These are phyloP conservation scores for Sepioteuthis lessoniana DNA, from an alignment of 2,888 invertebrate genomes.

Conservation along the genomic window DNA sequence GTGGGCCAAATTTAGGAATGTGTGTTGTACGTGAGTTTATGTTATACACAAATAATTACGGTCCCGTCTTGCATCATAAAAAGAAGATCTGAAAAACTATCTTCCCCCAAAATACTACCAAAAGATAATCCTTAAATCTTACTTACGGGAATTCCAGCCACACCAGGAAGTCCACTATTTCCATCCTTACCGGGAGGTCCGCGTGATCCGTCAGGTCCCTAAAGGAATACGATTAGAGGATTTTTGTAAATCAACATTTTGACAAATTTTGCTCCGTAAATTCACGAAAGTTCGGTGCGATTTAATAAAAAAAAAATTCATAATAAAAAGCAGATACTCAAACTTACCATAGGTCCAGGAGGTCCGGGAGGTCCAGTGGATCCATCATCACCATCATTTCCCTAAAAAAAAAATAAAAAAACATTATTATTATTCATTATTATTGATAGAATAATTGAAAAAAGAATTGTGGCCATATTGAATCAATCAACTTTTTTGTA, in stretches of 20 bases:
- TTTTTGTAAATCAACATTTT: not conserved
- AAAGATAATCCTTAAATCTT: not conserved
- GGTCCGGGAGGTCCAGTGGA: slow-evolving; percentile 83
- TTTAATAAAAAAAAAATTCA: too few species aligned
- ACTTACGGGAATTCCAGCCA: slow-evolving; percentile 47
- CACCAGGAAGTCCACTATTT: slow-evolving; percentile 58
- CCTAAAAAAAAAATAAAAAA: slow-evolving; percentile 53
- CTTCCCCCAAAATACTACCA: too few species aligned
- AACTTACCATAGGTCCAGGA: slow-evolving; percentile 76
- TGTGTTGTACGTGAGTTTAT: too few species aligned
- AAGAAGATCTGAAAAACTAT: too few species aligned
- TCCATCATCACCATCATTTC: slow-evolving; percentile 82
- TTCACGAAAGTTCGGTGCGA: not conserved
- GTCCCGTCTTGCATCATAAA: too few species aligned
- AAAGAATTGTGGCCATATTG: too few species aligned
- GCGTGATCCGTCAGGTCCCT: slow-evolving; percentile 63
- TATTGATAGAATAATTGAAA: too few species aligned
- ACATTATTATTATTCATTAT: not conserved
- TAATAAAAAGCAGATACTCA: not conserved
- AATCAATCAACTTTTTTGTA: too few species aligned
- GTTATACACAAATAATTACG: too few species aligned
- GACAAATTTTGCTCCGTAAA: not conserved
- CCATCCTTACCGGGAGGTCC: slow-evolving; percentile 64
- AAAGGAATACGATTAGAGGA: not conserved
- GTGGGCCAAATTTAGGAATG: too few species aligned